These are phyloP conservation scores for roundworm (Caenorhabditis elegans) DNA, from an alignment of 1,140 invertebrate genomes.

Conservation along the genomic window DNA sequence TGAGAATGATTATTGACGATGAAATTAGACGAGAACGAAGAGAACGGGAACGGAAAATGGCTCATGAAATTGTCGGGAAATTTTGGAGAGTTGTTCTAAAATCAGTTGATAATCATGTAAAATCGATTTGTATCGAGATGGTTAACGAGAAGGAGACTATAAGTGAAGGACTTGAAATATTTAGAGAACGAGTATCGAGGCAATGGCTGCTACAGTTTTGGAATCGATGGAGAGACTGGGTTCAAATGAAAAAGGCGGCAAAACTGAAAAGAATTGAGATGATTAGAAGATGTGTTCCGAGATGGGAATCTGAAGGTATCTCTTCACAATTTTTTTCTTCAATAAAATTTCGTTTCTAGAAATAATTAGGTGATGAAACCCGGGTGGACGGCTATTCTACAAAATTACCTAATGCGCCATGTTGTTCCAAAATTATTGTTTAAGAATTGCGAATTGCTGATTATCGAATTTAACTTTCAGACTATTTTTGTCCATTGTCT, in stretches of 20 bases:
- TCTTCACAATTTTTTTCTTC: too few relatives aligned
- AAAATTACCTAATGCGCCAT: too few relatives aligned
- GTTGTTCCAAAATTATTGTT: too few relatives aligned
- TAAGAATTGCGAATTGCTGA: too few relatives aligned
- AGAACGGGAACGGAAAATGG: neutral
- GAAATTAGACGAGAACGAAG: neutral
- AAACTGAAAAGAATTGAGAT: neutral
- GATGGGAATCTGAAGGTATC: conserved; percentile 5
- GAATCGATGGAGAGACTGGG: conserved; percentile 12
- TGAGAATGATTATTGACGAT: neutral
- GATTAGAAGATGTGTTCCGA: conserved; percentile 2
- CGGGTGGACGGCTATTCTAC: too few relatives aligned
- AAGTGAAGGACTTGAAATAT: neutral
- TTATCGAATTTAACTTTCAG: too few relatives aligned
- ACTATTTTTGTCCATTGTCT: too few relatives aligned
- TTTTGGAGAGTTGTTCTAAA: neutral
- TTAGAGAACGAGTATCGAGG: neutral
- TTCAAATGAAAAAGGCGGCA: neutral
- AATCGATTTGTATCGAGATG: neutral
- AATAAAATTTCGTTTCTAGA: too few relatives aligned
- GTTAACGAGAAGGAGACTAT: neutral
- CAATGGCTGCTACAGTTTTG: conserved; percentile 7
- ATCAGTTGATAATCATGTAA: neutral
- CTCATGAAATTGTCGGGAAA: neutral
- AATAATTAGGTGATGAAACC: too few relatives aligned